phyloP scores from a whole-genome alignment of 1,140 invertebrate genomes.

The Anastrepha obliqua region DNA sequence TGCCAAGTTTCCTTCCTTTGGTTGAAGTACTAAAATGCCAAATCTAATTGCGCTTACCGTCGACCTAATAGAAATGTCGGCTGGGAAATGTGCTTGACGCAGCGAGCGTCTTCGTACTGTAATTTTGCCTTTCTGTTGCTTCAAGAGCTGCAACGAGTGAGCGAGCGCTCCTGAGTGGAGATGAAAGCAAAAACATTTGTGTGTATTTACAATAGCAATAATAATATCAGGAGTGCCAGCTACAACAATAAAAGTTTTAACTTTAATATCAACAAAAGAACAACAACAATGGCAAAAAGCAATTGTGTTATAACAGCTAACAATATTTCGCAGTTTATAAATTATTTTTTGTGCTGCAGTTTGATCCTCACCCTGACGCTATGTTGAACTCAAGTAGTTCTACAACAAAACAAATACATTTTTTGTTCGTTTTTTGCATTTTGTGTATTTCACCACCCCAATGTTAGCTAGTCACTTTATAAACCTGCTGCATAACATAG shows the following conservation, averaged over 20 bases:
- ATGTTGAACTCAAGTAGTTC: background rate
- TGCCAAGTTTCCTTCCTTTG: no score
- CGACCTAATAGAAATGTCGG: no score
- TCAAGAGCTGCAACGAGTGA: background rate
- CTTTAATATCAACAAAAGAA: background rate
- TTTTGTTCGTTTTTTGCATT: background rate
- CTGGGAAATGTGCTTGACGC: no score
- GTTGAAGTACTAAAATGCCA: no score
- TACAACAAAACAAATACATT: background rate
- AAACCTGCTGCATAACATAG: background rate
- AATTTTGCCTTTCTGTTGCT: background rate
- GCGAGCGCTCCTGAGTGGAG: background rate
- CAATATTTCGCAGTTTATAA: conserved; percentile 41
- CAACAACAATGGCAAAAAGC: background rate
- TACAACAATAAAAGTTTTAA: background rate
- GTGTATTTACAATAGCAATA: background rate
- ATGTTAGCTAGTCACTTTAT: background rate
- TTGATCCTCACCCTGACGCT: background rate
- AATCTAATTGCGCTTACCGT: no score
- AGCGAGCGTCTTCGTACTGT: no score
- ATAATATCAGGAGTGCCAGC: background rate
- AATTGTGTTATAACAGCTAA: background rate
- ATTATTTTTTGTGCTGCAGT: conserved; percentile 32
- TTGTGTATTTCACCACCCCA: background rate
- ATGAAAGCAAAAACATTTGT: background rate